Evolutionary conservation across 2,888 invertebrate genomes (phyloP), one percentile per base, ranked within the genome.

Genomic region (Ophion ellenae): DNA sequence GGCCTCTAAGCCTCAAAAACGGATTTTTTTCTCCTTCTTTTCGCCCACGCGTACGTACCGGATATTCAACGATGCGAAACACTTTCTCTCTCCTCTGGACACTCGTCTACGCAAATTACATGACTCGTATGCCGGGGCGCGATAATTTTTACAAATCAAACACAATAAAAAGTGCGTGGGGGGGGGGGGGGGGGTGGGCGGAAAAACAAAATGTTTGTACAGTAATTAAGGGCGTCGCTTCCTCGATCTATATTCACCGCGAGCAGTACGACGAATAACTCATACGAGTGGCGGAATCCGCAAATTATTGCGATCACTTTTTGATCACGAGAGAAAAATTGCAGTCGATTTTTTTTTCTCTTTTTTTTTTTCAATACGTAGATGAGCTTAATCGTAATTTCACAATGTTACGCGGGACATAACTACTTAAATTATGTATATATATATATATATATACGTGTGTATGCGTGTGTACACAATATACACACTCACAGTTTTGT

Each of bases 351-450:
- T 83, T 79, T 78, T 74, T 66, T 40, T 40, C 9, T 40, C 0
- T 40, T 9, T 40, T 9, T 40, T 74, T 74, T 24, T 11, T 83
- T 73, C 36, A 67, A 76, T 73, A 63, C 45, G 67, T 76, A 70
- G 45, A 77, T 61, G 80, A 61, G 77, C 83, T 81, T 79, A 86
- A 83, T 81, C 40, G 53, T 81, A 76, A 86, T 77, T 83, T 86
- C 63, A 86, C 85, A 86, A 83, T 74, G 77, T 83, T 83, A 83
- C 74, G 64, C 69, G 73, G 74, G 77, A 83, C 81, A 79, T 71
- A 82, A 75, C 78, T 83, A 83, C 83, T 83, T 86, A 78, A 81
- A 86, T 61, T 74, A 81, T 32, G 32, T 32, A 32, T 32, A 32
- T 32, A 32, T 32, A 32, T 32, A 2, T 32, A 32, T 74, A 66